A percentile compares a stretch with the other conserved stretches of the same genome.
Conservation (phyloP, 1,140 invertebrate species). For the Pseudoatta argentina region DNA sequence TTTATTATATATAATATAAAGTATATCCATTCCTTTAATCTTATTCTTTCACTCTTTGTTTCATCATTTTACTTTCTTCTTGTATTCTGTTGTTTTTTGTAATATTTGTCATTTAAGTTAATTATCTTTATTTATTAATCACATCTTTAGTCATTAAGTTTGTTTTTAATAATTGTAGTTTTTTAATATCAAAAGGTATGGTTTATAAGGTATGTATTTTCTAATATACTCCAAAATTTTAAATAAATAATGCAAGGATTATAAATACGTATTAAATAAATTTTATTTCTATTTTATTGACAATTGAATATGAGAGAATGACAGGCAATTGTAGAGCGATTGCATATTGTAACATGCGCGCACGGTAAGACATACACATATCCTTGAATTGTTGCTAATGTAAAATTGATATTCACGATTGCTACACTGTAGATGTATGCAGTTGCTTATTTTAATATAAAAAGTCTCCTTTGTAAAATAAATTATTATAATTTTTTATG, state of each 20-base stretch:
- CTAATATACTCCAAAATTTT: background rate
- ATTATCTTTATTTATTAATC: background rate
- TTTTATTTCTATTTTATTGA: slow-evolving; percentile 26
- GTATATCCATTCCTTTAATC: background rate
- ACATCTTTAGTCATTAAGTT: background rate
- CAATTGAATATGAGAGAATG: background rate
- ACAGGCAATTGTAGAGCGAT: background rate
- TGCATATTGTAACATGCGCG: background rate
- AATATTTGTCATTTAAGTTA: background rate
- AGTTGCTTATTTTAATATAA: background rate
- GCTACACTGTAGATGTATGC: background rate
- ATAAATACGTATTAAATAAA: slow-evolving; percentile 10
- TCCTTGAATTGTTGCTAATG: background rate
- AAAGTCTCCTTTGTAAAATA: background rate
- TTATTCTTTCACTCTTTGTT: background rate
- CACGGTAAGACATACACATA: background rate
- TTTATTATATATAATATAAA: slow-evolving; percentile 28
- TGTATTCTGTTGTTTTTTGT: background rate
- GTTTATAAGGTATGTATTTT: background rate
- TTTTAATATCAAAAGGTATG: background rate
- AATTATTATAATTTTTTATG: background rate
- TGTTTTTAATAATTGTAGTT: background rate
- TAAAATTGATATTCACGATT: slow-evolving; percentile 12
- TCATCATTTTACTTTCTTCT: background rate
- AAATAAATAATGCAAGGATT: slow-evolving; percentile 10